A percentile compares a stretch with the other conserved stretches of the same genome.
Conservation (phyloP, 2,113 vertebrate species). For the Peromyscus californicus region DNA sequence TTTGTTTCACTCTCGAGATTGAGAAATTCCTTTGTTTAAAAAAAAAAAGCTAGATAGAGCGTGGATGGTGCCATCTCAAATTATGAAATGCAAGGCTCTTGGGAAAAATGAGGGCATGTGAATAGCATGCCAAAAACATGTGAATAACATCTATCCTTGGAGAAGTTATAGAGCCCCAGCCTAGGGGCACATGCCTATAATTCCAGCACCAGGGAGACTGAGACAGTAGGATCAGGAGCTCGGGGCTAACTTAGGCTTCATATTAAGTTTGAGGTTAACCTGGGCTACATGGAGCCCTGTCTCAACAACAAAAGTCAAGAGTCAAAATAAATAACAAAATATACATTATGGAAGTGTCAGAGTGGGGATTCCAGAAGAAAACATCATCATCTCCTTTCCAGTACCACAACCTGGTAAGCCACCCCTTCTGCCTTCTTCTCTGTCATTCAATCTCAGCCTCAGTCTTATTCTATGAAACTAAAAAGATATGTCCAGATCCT, state of each 20-base stretch:
- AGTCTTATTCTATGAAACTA: not conserved
- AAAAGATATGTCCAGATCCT: not conserved
- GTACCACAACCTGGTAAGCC: not conserved
- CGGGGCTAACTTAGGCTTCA: not conserved
- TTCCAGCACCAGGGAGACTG: not conserved
- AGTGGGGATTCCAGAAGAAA: not conserved
- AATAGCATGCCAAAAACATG: not conserved
- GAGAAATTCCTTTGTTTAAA: conserved; percentile 8
- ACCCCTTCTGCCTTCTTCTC: not conserved
- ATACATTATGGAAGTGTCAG: not conserved
- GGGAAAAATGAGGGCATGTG: not conserved
- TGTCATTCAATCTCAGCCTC: not conserved
- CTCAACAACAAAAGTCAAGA: not conserved
- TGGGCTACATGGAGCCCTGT: not conserved
- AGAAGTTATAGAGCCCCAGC: not conserved
- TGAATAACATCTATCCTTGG: not conserved
- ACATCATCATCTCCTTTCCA: too few species aligned
- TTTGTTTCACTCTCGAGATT: not conserved
- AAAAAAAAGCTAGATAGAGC: not conserved
- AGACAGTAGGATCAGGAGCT: not conserved
- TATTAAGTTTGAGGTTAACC: not conserved
- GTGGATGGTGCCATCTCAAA: not conserved
- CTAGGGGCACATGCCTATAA: not conserved
- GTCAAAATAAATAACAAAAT: not conserved
- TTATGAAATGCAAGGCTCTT: not conserved